These are phyloP conservation scores for Parazoanthus atlanticus DNA, from an alignment of 92 coral and sea anemone species.

Conservation along the genomic window DNA sequence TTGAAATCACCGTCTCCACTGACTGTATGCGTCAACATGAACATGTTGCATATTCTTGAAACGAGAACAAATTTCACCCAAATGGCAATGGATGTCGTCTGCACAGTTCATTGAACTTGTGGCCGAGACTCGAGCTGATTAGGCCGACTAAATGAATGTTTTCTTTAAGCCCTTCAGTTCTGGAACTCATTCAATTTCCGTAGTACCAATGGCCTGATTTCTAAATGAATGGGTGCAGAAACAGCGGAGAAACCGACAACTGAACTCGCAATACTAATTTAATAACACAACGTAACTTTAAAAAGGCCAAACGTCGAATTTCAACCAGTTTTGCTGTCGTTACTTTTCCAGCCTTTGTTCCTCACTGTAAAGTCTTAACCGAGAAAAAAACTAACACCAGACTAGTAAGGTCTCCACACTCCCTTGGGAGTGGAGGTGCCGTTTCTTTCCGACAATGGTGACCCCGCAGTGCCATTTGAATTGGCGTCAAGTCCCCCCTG, in stretches of 20 bases:
- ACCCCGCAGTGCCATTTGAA: constrained; percentile 62
- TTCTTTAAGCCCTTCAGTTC: not conserved
- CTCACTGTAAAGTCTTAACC: not conserved
- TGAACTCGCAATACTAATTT: not conserved
- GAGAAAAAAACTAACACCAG: not conserved
- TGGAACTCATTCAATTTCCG: not conserved
- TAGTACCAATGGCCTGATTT: not conserved
- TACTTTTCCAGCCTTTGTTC: constrained; percentile 1
- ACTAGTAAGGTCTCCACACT: constrained; percentile 88
- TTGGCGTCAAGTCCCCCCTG: constrained; percentile 69
- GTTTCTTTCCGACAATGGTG: constrained; percentile 76
- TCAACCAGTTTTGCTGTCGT: not conserved
- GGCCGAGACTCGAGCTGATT: not conserved
- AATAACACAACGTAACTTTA: too few species aligned
- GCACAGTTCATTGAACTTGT: constrained; percentile 1
- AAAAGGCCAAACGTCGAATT: not conserved
- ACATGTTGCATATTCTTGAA: not conserved
- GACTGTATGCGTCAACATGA: not conserved
- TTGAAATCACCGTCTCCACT: not conserved
- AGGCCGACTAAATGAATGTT: not conserved
- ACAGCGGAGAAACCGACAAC: not conserved
- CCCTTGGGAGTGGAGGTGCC: constrained; percentile 83
- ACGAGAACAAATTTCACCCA: not conserved
- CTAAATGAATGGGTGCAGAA: not conserved
- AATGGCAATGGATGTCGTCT: constrained; percentile 15